Evolutionary conservation across 2,888 invertebrate genomes (phyloP).

Genomic region (Eilema griseolum): DNA sequence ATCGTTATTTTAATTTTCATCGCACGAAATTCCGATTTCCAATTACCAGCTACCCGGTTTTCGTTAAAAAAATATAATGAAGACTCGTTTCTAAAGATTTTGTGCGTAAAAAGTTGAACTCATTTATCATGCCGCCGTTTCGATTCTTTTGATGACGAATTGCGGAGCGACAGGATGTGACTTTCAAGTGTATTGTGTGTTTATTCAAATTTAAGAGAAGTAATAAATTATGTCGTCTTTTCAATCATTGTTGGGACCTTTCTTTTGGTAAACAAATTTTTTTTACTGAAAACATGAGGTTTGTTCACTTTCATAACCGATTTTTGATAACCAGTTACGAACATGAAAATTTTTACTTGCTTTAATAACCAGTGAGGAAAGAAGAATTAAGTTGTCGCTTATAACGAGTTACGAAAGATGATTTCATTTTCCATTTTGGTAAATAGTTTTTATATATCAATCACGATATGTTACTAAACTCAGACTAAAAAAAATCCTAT

Average conservation of each 20-base stretch:
- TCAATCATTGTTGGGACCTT: background rate
- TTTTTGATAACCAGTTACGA: no score
- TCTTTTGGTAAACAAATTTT: background rate
- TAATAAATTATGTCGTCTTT: background rate
- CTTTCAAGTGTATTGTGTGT: background rate
- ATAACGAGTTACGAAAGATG: no score
- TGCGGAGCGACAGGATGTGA: conserved; percentile 25
- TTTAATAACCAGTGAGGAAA: no score
- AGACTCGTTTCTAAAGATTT: conserved; percentile 40
- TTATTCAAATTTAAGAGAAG: background rate
- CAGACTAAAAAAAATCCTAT: no score
- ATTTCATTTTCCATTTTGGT: no score
- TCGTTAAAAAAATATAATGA: conserved; percentile 43
- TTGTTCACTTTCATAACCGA: no score
- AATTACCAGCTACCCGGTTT: conserved; percentile 45
- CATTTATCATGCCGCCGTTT: conserved; percentile 41
- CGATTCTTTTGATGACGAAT: conserved; percentile 13
- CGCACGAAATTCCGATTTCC: conserved; percentile 40
- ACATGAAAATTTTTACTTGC: no score
- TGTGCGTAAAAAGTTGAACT: conserved; percentile 40
- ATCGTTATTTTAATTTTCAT: conserved; percentile 45
- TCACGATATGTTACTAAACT: no score
- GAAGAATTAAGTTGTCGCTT: no score
- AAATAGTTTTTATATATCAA: no score
- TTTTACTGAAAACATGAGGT: background rate